Base-by-base conservation (phyloP, 2,797 vertebrate genomes). In the Miichthys miiuy region DNA sequence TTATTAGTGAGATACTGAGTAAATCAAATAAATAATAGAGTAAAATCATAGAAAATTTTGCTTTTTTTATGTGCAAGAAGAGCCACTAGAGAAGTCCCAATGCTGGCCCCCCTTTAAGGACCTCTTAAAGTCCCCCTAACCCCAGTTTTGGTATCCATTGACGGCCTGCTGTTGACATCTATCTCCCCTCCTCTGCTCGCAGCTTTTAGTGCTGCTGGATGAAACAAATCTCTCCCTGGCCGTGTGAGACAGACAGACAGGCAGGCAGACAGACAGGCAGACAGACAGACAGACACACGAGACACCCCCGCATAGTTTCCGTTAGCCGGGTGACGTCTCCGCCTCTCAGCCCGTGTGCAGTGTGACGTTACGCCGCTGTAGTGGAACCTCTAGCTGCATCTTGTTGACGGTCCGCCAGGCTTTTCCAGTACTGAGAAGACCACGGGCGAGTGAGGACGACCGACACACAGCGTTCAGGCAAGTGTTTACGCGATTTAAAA, bases 251-350 rank as follows among this genome's bases (percentile, higher is more conserved):
- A 27, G 46, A 16, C 70, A 77, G 25, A 69, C 79, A 60, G 61
- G 13, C 74, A 84, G 69, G 14, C 79, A 46, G 57, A 56, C 55
- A 48, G 34, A 5, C 75, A 72, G 61, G 44, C 74, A 69, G 58
- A 11, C 76, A 80, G 72, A 17, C 78, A 78, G 66, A 16, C 83
- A 77, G 50, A 52, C 81, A 27, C 48, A 75, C 91, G 85, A 93
- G 93, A 95, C 95, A 92, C 93, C 94, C 94, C 93, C 92, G 92
- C 94, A 92, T 92, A 91, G 94, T 95, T 93, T 95, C 95, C 94
- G 92, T 90, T 91, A 89, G 93, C 87, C 91, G 85, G 77, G 82
- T 96, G 96, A 96, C 96, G 96, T 95, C 90, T 92, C 90, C 91
- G 87, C 91, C 91, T 91, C 91, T 89, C 85, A 68, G 89, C 89